Conservation (phyloP, 2,797 vertebrate species). For the Ataeniobius toweri region DNA sequence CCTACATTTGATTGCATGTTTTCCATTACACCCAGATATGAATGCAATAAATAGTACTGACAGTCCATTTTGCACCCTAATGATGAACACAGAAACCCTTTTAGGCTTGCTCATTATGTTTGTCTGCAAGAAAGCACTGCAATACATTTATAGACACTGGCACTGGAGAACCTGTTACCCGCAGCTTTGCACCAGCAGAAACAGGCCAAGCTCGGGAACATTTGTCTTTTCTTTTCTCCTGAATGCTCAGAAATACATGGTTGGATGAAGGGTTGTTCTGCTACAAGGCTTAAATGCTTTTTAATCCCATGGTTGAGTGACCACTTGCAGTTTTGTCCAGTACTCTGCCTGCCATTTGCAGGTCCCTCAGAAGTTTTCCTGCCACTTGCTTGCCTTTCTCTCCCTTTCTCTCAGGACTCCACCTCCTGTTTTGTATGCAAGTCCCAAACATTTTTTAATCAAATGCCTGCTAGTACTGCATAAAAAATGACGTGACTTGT, state of each 20-base stretch:
- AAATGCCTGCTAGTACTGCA: slow-evolving; percentile 64
- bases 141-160: slow-evolving; percentile 61
- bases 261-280: slow-evolving; percentile 42
- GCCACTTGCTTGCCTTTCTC: slow-evolving; percentile 40
- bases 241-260: slow-evolving; percentile 69
- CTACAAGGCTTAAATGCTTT: slow-evolving; percentile 81
- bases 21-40: slow-evolving; percentile 72
- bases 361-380: slow-evolving; percentile 66
- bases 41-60: slow-evolving; percentile 77
- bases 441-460: slow-evolving; percentile 67
- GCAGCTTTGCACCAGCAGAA: slow-evolving; percentile 56
- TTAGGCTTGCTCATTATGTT: slow-evolving; percentile 78
- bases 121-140: slow-evolving; percentile 70
- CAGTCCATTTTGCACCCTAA: slow-evolving; percentile 80
- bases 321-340: slow-evolving; percentile 72
- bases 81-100: slow-evolving; percentile 77
- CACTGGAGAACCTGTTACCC: slow-evolving; percentile 63
- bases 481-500: slow-evolving; percentile 48
- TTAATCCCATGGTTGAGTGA: slow-evolving; percentile 83
- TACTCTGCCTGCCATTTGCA: slow-evolving; percentile 65
- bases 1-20: slow-evolving; percentile 80
- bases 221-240: slow-evolving; percentile 61
- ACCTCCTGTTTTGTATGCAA: slow-evolving; percentile 66
- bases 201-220: slow-evolving; percentile 51
- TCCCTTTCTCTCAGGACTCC: slow-evolving; percentile 20